A percentile compares a stretch with the other conserved stretches of the same genome.
These are phyloP conservation scores for Hylaeus volcanicus DNA, from an alignment of 1,140 invertebrate genomes.

Conservation along the genomic window DNA sequence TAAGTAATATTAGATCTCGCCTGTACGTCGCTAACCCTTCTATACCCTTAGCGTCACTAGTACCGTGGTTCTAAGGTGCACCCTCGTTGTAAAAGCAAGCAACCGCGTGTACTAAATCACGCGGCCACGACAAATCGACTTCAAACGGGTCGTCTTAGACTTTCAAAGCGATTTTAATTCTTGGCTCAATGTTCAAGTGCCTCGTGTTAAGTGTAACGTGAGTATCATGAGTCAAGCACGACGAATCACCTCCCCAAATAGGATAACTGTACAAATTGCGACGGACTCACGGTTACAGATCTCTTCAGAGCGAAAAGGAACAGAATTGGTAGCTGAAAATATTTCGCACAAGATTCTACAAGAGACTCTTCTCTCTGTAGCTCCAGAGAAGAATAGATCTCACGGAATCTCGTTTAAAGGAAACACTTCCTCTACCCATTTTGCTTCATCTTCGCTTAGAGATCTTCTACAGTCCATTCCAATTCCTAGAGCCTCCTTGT, in stretches of 20 bases:
- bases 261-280: background rate
- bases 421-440: background rate
- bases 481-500: background rate
- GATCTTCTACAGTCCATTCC: background rate
- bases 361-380: no score
- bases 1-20: constrained; percentile 61
- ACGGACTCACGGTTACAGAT: background rate
- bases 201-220: background rate
- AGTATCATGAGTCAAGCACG: background rate
- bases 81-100: background rate
- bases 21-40: constrained; percentile 32
- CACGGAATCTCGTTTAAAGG: no score
- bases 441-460: background rate
- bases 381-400: no score
- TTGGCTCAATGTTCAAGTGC: background rate
- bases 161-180: background rate
- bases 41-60: constrained; percentile 18
- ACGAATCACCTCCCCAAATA: background rate
- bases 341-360: no score
- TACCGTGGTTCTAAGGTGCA: background rate
- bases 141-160: background rate
- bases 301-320: no score
- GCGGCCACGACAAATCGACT: background rate
- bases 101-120: background rate
- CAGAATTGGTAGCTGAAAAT: no score